Evolutionary conservation across 2,888 invertebrate genomes (phyloP).

Genomic region (Phengaris alcon): DNA sequence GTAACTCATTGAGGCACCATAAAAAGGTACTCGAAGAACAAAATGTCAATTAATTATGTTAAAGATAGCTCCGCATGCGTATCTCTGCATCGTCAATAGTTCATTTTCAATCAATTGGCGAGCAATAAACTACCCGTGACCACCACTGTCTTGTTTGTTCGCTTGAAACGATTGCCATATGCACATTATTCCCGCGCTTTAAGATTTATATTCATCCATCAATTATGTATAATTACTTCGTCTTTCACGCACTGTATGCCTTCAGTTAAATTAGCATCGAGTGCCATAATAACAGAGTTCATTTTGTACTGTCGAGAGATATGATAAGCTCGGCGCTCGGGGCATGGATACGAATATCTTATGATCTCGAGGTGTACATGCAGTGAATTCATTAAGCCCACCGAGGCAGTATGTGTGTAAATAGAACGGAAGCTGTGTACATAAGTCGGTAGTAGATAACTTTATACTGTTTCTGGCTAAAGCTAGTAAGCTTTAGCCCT

Average conservation of each 20-base stretch:
- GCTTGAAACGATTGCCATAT: slow-evolving; percentile 39
- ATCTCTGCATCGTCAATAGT: slow-evolving; percentile 36
- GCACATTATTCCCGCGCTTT: slow-evolving; percentile 36
- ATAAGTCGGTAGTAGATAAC: slow-evolving; percentile 45
- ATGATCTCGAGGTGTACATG: slow-evolving; percentile 62
- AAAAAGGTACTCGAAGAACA: slow-evolving; percentile 16
- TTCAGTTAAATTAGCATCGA: slow-evolving; percentile 34
- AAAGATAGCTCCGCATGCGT: slow-evolving; percentile 32
- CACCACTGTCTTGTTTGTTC: slow-evolving; percentile 45
- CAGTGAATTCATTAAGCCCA: slow-evolving; percentile 66
- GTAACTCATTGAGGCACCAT: slow-evolving; percentile 17
- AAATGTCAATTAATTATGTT: slow-evolving; percentile 36
- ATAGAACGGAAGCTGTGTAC: slow-evolving; percentile 70
- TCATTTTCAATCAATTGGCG: slow-evolving; percentile 51
- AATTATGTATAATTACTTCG: slow-evolving; percentile 39
- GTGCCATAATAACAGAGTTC: slow-evolving; percentile 39
- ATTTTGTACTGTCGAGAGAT: slow-evolving; percentile 35
- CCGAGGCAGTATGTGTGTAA: slow-evolving; percentile 59
- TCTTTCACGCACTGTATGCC: slow-evolving; percentile 33
- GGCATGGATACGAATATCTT: slow-evolving; percentile 68
- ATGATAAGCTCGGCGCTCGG: slow-evolving; percentile 36
- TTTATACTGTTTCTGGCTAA: neutral
- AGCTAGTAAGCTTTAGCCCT: neutral
- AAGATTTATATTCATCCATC: slow-evolving; percentile 43
- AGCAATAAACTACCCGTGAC: slow-evolving; percentile 49